Base-by-base conservation (phyloP, 2,888 invertebrate species). In the Flabesymbios commensalis region DNA sequence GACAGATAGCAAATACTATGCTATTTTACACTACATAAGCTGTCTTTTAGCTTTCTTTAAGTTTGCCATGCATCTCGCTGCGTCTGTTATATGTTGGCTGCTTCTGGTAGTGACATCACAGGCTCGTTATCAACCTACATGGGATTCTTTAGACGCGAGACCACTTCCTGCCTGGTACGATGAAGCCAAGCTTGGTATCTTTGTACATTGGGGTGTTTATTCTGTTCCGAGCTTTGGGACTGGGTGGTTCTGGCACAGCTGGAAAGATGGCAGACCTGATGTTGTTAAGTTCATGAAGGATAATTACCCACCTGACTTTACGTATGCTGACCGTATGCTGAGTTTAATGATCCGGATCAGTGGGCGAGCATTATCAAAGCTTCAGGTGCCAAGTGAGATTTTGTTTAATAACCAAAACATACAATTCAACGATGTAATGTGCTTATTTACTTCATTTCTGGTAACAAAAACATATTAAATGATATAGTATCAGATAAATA, bases 121-220 rank as follows among this genome's bases (percentile, higher is more conserved):
- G n/a, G n/a, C n/a, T n/a, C n/a, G n/a, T n/a, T 69, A 69, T 47
- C 33, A 86, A 53, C 90, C 94, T 0, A 88, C 86, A 24, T 96
- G 95, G 95, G 84, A 86, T 0, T 93, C 93, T 78, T 84, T 96
- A 72, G 95, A 96, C 76, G 85, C 86, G 17, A 85, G 95, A 56
- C 91, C 91, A 0, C 78, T 95, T 58, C 95, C 95, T 0, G 66
- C 78, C 2, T 96, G 95, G 95, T 96, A 91, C 78, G 94, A 95
- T 77, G 86, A 90, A 57, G 91, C 90, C 0, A 96, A 96, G 84
- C 84, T 93, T 67, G 95, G 95, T 2, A 93, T 96, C 72, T 95
- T 96, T 76, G 84, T 96, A 42, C 95, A 95, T 76, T 95, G 94
- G 93, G 95, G 95, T 0, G 91, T 95, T 0, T 96, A 90, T 77